phyloP scores from a whole-genome alignment of 2,888 invertebrate species.

The Chorisops tibialis region DNA sequence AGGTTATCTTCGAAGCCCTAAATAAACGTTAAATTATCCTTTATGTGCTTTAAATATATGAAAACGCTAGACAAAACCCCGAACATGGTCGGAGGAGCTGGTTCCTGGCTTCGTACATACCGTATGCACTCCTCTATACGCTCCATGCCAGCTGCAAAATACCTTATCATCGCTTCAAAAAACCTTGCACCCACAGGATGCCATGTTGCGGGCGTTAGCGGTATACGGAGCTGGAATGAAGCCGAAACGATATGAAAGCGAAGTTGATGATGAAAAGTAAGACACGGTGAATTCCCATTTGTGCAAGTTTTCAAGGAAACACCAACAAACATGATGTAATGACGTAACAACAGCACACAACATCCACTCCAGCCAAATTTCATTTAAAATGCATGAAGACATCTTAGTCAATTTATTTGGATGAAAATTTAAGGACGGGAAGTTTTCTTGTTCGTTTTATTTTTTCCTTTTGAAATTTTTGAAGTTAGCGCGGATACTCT shows the following conservation, averaged over 20 bases:
- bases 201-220: slow-evolving; percentile 3
- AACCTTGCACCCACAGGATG: slow-evolving; percentile 11
- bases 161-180: slow-evolving; percentile 23
- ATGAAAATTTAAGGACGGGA: slow-evolving; percentile 29
- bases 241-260: not conserved
- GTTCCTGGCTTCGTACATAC: not conserved
- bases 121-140: not conserved
- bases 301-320: slow-evolving; percentile 24
- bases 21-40: slow-evolving; percentile 33
- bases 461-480: too few species aligned
- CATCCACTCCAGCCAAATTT: slow-evolving; percentile 31
- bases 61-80: slow-evolving; percentile 2
- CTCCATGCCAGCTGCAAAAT: slow-evolving; percentile 7
- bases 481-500: too few species aligned
- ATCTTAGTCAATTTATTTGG: slow-evolving; percentile 33
- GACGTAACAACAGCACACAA: slow-evolving; percentile 30
- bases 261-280: slow-evolving; percentile 27
- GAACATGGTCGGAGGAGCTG: not conserved
- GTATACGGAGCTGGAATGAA: slow-evolving; percentile 1
- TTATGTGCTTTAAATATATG: slow-evolving; percentile 30
- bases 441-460: not conserved
- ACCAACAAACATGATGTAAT: slow-evolving; percentile 29
- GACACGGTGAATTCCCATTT: slow-evolving; percentile 26
- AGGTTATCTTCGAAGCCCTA: slow-evolving; percentile 32
- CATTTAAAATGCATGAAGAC: slow-evolving; percentile 35